Conservation (phyloP, 2,113 vertebrate species). For the Sceloporus tristichus region DNA sequence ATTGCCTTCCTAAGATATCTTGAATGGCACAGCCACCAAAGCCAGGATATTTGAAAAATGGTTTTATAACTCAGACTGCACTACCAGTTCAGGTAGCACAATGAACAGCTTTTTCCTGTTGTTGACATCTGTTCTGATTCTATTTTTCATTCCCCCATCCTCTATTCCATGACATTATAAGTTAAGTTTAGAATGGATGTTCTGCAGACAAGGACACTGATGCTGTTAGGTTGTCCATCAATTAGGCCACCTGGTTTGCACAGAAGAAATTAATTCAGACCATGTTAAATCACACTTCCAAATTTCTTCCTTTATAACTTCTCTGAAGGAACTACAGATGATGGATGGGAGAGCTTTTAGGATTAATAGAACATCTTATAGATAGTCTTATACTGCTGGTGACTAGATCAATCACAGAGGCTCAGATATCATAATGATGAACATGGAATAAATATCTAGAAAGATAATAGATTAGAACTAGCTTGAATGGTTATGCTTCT, state of each 20-base stretch:
- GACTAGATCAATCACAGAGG: constrained; percentile 53
- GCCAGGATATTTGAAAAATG: not conserved
- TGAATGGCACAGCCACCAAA: not conserved
- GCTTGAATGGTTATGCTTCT: not conserved
- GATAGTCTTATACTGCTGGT: constrained; percentile 27
- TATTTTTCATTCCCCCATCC: not conserved
- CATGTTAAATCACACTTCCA: constrained; percentile 51
- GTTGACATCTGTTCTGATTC: not conserved
- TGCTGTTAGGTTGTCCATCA: constrained; percentile 50
- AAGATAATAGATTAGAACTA: constrained; percentile 26
- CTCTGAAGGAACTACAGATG: constrained; percentile 45
- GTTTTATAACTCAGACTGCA: not conserved
- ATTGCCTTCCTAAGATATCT: no score
- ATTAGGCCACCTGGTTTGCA: constrained; percentile 57
- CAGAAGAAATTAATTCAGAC: constrained; percentile 55
- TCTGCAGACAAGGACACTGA: constrained; percentile 43
- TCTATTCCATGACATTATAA: not conserved
- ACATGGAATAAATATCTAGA: constrained; percentile 34
- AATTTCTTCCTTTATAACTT: constrained; percentile 58
- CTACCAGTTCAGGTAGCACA: not conserved
- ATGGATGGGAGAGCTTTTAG: constrained; percentile 54
- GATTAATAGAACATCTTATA: constrained; percentile 57
- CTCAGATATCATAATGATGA: constrained; percentile 47
- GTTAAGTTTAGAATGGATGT: not conserved
- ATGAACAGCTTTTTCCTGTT: not conserved